These are phyloP conservation scores for Cheilosia vernalis DNA, from an alignment of 2,888 invertebrate genomes.

Conservation along the genomic window DNA sequence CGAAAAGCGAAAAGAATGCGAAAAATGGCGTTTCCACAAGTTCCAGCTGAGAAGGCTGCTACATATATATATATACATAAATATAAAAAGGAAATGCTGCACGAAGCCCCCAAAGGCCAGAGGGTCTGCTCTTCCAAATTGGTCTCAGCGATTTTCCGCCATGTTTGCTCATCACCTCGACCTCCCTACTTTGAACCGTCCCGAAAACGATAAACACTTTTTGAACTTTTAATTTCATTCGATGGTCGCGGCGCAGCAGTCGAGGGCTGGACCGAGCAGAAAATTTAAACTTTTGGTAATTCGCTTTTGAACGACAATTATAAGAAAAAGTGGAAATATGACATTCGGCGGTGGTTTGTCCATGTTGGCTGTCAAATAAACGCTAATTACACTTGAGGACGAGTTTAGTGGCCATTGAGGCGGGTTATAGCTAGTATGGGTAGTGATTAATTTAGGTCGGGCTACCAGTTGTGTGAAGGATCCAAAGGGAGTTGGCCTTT, in stretches of 20 bases:
- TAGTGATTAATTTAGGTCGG: slow-evolving; percentile 63
- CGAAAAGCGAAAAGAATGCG: slow-evolving; percentile 11
- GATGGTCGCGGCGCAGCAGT: slow-evolving; percentile 12
- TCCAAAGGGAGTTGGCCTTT: too few species aligned
- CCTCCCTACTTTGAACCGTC: not conserved
- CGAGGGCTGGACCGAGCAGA: slow-evolving; percentile 54
- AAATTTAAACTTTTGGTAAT: slow-evolving; percentile 71
- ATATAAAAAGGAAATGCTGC: slow-evolving; percentile 25
- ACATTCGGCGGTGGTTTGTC: slow-evolving; percentile 19
- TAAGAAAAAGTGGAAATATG: not conserved
- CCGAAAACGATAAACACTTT: slow-evolving; percentile 71
- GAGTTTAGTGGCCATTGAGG: slow-evolving; percentile 34
- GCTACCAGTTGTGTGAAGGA: not conserved
- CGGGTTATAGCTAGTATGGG: not conserved
- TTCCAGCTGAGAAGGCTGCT: slow-evolving; percentile 10
- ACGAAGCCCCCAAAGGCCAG: slow-evolving; percentile 27
- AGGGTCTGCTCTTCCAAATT: slow-evolving; percentile 54
- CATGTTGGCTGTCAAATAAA: slow-evolving; percentile 71
- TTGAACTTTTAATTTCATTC: slow-evolving; percentile 72
- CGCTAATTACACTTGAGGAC: slow-evolving; percentile 65
- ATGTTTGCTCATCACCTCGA: slow-evolving; percentile 46
- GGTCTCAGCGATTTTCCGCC: slow-evolving; percentile 70
- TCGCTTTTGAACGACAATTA: slow-evolving; percentile 68
- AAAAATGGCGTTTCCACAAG: slow-evolving; percentile 23
- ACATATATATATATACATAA: too few species aligned